phyloP scores from a whole-genome alignment of 2,888 invertebrate species.

The Petrolisthes manimaculis region DNA sequence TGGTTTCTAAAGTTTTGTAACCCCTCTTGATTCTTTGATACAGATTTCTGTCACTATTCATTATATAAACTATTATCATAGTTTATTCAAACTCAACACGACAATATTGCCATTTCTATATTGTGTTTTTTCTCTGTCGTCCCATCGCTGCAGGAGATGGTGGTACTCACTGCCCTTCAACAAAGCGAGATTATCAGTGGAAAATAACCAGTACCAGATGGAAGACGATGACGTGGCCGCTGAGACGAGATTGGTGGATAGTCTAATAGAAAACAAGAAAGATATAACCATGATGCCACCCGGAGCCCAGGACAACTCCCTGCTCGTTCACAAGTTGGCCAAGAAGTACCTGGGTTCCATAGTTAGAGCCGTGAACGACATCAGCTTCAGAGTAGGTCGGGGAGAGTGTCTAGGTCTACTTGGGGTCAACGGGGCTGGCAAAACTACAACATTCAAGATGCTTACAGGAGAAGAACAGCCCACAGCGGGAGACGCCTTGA shows the following conservation, averaged over 20 bases:
- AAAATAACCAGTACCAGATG: background rate
- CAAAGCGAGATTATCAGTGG: background rate
- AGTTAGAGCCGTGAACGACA: slow-evolving; percentile 73
- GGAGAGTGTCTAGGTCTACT: slow-evolving; percentile 86
- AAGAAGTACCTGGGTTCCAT: slow-evolving; percentile 50
- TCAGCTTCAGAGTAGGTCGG: slow-evolving; percentile 73
- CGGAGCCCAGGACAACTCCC: slow-evolving; percentile 13
- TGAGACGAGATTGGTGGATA: slow-evolving; percentile 30
- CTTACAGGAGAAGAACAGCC: slow-evolving; percentile 73
- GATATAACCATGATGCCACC: background rate
- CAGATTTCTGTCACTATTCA: background rate
- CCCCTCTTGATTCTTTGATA: background rate
- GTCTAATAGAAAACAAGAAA: slow-evolving; percentile 8
- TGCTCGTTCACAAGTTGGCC: slow-evolving; percentile 40
- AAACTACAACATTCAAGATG: slow-evolving; percentile 87
- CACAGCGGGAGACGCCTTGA: slow-evolving; percentile 64
- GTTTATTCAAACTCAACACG: background rate
- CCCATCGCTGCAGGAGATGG: background rate
- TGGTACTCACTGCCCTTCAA: background rate
- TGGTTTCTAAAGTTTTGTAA: background rate
- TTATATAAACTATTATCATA: background rate
- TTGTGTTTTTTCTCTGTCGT: too few relatives aligned
- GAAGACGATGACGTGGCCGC: slow-evolving; percentile 53
- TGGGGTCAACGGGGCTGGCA: slow-evolving; percentile 90
- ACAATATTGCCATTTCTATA: too few relatives aligned